Conservation (phyloP, 1,140 invertebrate genomes). For the Pseudomyrmex flavicornis region DNA sequence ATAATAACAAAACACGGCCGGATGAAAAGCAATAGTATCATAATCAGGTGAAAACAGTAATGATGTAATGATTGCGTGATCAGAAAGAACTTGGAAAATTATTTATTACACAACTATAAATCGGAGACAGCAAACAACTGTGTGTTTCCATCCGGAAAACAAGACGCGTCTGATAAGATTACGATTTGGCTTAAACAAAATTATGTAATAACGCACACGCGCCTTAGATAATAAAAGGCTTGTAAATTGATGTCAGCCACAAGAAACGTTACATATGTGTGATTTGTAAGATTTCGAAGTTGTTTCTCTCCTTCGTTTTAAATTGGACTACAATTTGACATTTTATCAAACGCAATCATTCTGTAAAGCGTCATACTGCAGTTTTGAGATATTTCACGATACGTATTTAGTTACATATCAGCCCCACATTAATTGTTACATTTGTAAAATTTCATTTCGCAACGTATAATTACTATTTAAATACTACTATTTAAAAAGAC, state of each 20-base stretch:
- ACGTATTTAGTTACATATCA: constrained; percentile 8
- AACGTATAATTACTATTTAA: constrained; percentile 11
- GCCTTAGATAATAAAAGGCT: background rate
- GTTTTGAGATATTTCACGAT: background rate
- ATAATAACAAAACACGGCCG: constrained; percentile 55
- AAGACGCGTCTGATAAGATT: background rate
- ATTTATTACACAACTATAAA: background rate
- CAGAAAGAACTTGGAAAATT: too few relatives aligned
- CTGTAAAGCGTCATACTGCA: constrained; percentile 1
- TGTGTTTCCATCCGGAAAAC: background rate
- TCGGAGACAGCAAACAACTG: background rate
- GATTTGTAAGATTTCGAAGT: background rate
- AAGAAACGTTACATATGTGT: background rate
- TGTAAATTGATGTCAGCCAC: background rate
- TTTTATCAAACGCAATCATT: background rate
- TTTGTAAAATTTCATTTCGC: constrained; percentile 12
- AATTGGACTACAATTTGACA: constrained; percentile 4
- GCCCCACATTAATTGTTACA: background rate
- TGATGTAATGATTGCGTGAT: constrained; percentile 5
- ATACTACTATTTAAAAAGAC: constrained; percentile 22
- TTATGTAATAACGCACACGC: background rate
- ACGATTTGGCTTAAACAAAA: background rate
- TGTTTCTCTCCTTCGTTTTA: background rate
- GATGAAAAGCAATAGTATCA: constrained; percentile 74
- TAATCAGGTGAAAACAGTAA: constrained; percentile 53